Conservation (phyloP, 2,888 invertebrate species). For the Dynastes maya region DNA sequence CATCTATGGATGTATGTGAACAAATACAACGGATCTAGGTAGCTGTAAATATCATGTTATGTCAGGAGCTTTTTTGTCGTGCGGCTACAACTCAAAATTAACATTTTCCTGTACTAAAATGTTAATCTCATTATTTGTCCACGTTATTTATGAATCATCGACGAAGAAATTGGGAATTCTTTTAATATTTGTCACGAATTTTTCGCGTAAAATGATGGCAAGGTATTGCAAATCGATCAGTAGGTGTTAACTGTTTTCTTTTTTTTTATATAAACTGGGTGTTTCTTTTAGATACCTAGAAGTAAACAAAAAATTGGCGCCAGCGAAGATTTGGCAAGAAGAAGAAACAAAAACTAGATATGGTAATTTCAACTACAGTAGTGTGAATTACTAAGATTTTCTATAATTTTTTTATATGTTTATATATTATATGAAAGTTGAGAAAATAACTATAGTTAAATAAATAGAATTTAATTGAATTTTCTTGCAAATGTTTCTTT, state of each 20-base stretch:
- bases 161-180: conserved; percentile 22
- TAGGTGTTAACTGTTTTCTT: conserved; percentile 4
- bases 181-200: conserved; percentile 24
- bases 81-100: conserved; percentile 27
- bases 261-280: background rate
- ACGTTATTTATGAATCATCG: conserved; percentile 40
- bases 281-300: no score
- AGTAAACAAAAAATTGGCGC: no score
- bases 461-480: no score
- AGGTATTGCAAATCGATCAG: no score
- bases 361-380: no score
- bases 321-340: no score
- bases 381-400: no score
- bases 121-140: conserved; percentile 41
- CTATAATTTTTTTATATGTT: no score
- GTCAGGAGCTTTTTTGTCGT: conserved; percentile 20
- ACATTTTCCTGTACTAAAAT: conserved; percentile 36
- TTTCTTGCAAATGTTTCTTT: no score
- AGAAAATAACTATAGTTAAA: no score
- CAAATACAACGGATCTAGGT: conserved; percentile 41
- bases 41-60: conserved; percentile 45
- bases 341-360: no score
- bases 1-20: conserved; percentile 12
- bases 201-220: background rate
- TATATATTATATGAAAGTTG: no score